Evolutionary conservation across 2,113 vertebrate species (phyloP).

Genomic region (Halcyon senegalensis): DNA sequence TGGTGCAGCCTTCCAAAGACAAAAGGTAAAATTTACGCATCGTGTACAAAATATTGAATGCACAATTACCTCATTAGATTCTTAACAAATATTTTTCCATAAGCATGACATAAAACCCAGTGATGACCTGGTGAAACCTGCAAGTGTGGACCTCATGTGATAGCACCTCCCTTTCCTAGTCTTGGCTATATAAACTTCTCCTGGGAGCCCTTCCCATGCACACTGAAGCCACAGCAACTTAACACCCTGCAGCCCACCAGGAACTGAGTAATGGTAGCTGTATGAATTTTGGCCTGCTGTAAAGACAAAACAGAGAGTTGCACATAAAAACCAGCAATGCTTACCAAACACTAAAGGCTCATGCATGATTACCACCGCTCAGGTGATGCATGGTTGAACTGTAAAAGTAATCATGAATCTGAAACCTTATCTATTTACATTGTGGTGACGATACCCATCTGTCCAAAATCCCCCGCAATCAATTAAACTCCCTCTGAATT

Average conservation of each 20-base stretch:
- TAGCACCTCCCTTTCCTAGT: background rate
- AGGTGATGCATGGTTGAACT: background rate
- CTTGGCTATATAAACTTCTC: background rate
- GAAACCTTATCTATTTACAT: background rate
- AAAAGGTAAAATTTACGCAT: background rate
- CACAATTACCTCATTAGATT: rapidly evolving
- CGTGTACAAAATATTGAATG: background rate
- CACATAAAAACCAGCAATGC: background rate
- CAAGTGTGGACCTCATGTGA: background rate
- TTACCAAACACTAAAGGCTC: background rate
- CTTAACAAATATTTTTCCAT: background rate
- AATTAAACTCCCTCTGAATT: background rate
- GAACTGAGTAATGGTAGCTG: background rate
- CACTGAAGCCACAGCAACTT: background rate
- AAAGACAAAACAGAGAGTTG: background rate
- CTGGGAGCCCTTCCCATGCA: background rate
- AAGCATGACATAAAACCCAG: rapidly evolving
- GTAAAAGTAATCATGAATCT: background rate
- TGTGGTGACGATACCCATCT: background rate
- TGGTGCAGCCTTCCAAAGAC: background rate
- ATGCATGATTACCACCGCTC: background rate
- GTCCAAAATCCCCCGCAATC: background rate
- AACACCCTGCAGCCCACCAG: background rate
- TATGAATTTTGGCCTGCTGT: background rate
- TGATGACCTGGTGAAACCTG: background rate